These are phyloP conservation scores for Hoplodrina blanda DNA, from an alignment of 2,888 invertebrate genomes.

Conservation along the genomic window DNA sequence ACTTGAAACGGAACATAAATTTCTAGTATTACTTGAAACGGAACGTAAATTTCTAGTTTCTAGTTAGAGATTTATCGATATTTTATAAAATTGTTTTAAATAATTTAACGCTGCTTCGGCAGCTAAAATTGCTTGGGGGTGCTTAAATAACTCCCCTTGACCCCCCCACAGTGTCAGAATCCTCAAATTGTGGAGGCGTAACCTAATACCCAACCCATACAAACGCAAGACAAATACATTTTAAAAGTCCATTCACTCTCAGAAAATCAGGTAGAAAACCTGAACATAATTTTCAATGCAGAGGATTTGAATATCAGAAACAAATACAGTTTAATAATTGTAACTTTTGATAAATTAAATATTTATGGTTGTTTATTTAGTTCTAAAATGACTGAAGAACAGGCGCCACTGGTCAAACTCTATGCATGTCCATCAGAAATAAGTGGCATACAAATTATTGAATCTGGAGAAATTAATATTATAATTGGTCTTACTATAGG, in stretches of 20 bases:
- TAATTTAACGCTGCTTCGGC: too few species aligned
- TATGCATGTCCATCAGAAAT: slow-evolving; percentile 80
- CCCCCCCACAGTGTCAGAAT: too few species aligned
- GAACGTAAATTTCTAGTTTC: too few species aligned
- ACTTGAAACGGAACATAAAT: too few species aligned
- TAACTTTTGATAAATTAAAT: slow-evolving; percentile 74
- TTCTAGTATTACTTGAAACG: too few species aligned
- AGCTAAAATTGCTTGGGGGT: too few species aligned
- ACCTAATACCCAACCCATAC: too few species aligned
- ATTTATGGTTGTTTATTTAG: slow-evolving; percentile 73
- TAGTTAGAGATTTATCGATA: too few species aligned
- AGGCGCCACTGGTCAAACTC: slow-evolving; percentile 69
- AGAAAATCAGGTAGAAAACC: slow-evolving; percentile 51
- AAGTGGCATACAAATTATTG: slow-evolving; percentile 70
- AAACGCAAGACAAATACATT: slow-evolving; percentile 63
- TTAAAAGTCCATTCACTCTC: slow-evolving; percentile 58
- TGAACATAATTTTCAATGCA: slow-evolving; percentile 63
- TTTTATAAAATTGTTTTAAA: too few species aligned
- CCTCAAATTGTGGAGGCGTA: too few species aligned
- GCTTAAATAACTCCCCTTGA: too few species aligned
- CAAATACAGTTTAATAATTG: slow-evolving; percentile 63
- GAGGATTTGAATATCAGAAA: slow-evolving; percentile 45
- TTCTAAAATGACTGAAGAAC: slow-evolving; percentile 60
- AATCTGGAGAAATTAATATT: slow-evolving; percentile 63
- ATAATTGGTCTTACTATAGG: slow-evolving; percentile 78